phyloP scores from a whole-genome alignment of 2,888 invertebrate species.

The Stenolophus ochropezus region DNA sequence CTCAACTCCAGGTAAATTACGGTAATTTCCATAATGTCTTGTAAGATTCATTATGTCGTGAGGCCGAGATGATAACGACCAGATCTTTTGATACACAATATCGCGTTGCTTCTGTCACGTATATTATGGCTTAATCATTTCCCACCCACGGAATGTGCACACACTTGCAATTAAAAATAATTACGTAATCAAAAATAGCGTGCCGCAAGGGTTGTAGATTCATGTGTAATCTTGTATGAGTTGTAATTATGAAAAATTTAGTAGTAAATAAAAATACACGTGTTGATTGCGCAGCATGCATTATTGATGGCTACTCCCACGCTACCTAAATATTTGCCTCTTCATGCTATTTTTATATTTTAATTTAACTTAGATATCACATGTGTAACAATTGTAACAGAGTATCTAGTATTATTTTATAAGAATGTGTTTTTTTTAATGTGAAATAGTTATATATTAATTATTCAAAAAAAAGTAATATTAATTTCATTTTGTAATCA shows the following conservation, averaged over 20 bases:
- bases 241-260: constrained; percentile 32
- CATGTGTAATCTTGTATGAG: constrained; percentile 24
- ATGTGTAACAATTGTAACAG: too few species aligned
- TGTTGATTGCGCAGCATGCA: not conserved
- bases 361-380: not conserved
- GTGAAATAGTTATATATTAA: too few species aligned
- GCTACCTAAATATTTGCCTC: not conserved
- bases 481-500: too few species aligned
- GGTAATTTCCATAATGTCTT: constrained; percentile 41
- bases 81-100: constrained; percentile 32
- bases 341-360: not conserved
- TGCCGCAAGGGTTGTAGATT: constrained; percentile 1
- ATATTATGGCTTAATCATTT: constrained; percentile 24
- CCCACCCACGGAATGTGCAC: not conserved
- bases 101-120: constrained; percentile 13
- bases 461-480: too few species aligned
- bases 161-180: constrained; percentile 28
- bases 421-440: too few species aligned
- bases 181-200: constrained; percentile 29
- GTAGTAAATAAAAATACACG: not conserved
- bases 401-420: too few species aligned
- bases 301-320: not conserved
- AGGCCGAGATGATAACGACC: constrained; percentile 8
- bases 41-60: constrained; percentile 19
- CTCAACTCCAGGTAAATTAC: constrained; percentile 29